Evolutionary conservation across 2,113 vertebrate species (phyloP), one percentile per base, ranked within the genome.

Genomic region (Nyctibius bracteatus): DNA sequence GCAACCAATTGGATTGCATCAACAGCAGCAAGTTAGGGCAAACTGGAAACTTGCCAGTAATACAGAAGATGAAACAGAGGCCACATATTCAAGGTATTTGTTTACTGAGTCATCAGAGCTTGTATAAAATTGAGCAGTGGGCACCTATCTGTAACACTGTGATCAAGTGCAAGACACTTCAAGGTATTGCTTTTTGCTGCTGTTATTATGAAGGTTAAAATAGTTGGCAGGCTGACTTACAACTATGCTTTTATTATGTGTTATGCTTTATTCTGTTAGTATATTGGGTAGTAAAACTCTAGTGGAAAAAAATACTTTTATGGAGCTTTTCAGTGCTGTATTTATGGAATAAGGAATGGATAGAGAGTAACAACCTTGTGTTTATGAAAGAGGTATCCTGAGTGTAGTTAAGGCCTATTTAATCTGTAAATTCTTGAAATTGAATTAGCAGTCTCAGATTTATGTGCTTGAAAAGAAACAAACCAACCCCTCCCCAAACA

Each of bases 1-100:
- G 97, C 98, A 99, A 5, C 98, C 98, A 88, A 93, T 99, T 66
- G 99, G 99, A 74, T 98, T 99, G 52, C 99, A 99, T 84, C 99
- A 98, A 87, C 99, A 99, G 52, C 98, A 99, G 52, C 98, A 99
- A 88, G 98, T 99, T 92, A 98, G 99, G 92, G 97, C 98, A 68
- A 98, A 98, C 96, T 99, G 99, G 99, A 99, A 99, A 96, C 98
- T 99, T 71, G 96, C 98, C 92, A 97, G 98, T 97, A 98, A 98
- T 73, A 95, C 98, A 35, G 99, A 99, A 82, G 99, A 99, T 6
- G 99, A 99, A 96, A 97, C 97, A 62, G 99, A 99, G 88, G 98
- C 98, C 33, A 95, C 98, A 28, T 99, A 99, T 97, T 98, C 98
- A 94, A 99, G 99, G 99, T 99, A 98, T 89, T 90, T 92, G 77